Evolutionary conservation across 2,797 vertebrate genomes (phyloP).

Genomic region (Sebastiscus tertius): DNA sequence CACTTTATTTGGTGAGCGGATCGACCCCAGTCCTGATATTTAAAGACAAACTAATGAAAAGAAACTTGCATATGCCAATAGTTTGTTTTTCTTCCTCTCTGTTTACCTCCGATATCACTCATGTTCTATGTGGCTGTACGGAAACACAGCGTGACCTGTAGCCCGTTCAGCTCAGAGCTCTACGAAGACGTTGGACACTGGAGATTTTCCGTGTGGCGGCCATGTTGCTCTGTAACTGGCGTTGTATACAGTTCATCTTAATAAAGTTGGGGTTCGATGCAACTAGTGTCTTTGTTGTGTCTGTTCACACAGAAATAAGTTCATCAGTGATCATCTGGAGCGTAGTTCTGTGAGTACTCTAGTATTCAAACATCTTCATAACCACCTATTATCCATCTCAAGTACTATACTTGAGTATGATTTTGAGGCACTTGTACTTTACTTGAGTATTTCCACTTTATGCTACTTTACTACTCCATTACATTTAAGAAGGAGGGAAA

Average conservation of each 20-base stretch:
- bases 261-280: conserved; percentile 57
- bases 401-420: too few species aligned
- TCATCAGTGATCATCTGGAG: too few species aligned
- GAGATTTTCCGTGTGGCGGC: conserved; percentile 2
- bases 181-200: background rate
- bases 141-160: background rate
- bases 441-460: too few species aligned
- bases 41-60: background rate
- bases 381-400: too few species aligned
- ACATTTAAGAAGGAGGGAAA: too few species aligned
- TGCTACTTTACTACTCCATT: too few species aligned
- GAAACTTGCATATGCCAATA: conserved; percentile 1
- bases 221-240: conserved; percentile 31
- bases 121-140: background rate
- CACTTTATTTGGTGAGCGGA: background rate
- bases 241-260: conserved; percentile 39
- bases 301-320: background rate
- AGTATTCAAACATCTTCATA: too few species aligned
- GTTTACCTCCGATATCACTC: conserved; percentile 30
- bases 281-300: background rate
- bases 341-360: background rate
- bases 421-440: too few species aligned
- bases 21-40: conserved; percentile 10
- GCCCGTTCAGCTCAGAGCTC: conserved; percentile 9
- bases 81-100: background rate